These are phyloP conservation scores for Calosoma granatense DNA, from an alignment of 1,140 invertebrate species.

Conservation along the genomic window DNA sequence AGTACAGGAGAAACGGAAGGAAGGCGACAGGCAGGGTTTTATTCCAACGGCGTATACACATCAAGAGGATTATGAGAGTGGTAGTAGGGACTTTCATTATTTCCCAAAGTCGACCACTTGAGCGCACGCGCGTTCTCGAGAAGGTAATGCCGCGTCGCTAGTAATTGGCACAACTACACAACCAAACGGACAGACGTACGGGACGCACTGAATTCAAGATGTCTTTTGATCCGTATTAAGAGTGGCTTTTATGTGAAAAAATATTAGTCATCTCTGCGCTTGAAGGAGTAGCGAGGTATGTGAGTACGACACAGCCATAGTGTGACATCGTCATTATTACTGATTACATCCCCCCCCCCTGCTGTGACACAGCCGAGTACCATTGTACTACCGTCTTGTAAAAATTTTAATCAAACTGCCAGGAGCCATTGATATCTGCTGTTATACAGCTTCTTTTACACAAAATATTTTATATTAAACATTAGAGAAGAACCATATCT, in stretches of 20 bases:
- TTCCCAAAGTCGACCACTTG: constrained; percentile 1
- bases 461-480: too few species aligned
- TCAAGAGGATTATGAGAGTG: background rate
- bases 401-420: too few species aligned
- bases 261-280: constrained; percentile 1
- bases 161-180: constrained; percentile 6
- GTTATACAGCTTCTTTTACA: too few species aligned
- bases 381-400: too few species aligned
- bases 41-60: constrained; percentile 7
- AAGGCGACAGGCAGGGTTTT: background rate
- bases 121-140: background rate
- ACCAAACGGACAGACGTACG: too few species aligned
- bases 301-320: too few species aligned
- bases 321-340: too few species aligned
- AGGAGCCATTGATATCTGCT: too few species aligned
- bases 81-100: constrained; percentile 2
- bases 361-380: too few species aligned
- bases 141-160: background rate
- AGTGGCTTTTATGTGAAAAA: background rate
- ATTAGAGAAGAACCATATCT: too few species aligned
- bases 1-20: background rate
- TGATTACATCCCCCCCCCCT: too few species aligned
- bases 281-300: too few species aligned
- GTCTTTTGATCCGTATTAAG: constrained; percentile 9
- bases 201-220: constrained; percentile 1